Percentiles rank a stretch among this genome's conserved stretches.
Evolutionary conservation across 2,113 vertebrate genomes (phyloP).

Genomic region (Himantopus leucocephalus): DNA sequence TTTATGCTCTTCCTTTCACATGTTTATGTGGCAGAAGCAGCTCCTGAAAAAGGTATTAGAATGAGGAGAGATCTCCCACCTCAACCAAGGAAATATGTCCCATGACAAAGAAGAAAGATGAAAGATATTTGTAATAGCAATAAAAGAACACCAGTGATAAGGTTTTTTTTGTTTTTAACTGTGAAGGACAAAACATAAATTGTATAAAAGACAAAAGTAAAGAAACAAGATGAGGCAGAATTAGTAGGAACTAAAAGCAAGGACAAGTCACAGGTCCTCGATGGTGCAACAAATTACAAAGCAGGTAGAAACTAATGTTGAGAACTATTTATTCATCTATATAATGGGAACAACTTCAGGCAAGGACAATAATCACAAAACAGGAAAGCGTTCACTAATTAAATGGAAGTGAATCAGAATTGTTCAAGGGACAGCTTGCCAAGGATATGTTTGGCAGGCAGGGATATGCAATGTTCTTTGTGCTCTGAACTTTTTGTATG

Average conservation of each 20-base stretch:
- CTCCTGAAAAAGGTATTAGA: neutral
- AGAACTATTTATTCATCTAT: conserved; percentile 46
- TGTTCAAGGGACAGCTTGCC: conserved; percentile 25
- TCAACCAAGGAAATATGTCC: neutral
- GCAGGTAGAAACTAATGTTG: neutral
- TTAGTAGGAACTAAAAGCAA: conserved; percentile 6
- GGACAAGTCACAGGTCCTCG: neutral
- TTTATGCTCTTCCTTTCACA: neutral
- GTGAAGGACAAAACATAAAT: neutral
- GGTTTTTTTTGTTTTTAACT: neutral
- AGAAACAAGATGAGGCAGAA: neutral
- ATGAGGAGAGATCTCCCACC: neutral
- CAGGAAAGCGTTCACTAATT: conserved; percentile 40
- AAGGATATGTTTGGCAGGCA: conserved; percentile 32
- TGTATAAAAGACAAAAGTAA: neutral
- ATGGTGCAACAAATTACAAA: conserved; percentile 21
- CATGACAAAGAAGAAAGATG: neutral
- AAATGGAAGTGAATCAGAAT: conserved; percentile 34
- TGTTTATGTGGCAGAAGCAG: neutral
- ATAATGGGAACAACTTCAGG: conserved; percentile 47
- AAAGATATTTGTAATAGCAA: neutral
- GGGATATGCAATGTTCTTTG: neutral
- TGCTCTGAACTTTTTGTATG: neutral
- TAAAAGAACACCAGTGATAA: neutral
- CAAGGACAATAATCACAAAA: conserved; percentile 46